Conservation (phyloP, 2,113 vertebrate species). For the Equus quagga region DNA sequence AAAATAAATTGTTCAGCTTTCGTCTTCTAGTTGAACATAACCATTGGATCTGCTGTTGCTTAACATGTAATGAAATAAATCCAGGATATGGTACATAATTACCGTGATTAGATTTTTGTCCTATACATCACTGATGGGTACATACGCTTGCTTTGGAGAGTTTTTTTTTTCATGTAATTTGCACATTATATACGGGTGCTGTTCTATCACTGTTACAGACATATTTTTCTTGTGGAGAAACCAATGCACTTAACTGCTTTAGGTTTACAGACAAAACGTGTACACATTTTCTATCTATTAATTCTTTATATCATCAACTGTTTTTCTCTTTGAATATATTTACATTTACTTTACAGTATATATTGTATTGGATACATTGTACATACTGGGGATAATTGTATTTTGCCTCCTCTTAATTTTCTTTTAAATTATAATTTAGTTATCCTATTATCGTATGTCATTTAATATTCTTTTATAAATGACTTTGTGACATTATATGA, state of each 20-base stretch:
- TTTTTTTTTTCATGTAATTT: background rate
- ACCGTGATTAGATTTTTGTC: slow-evolving; percentile 10
- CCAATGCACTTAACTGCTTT: background rate
- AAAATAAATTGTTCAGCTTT: background rate
- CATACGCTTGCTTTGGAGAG: background rate
- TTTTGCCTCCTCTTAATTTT: background rate
- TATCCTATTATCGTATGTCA: background rate
- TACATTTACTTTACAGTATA: background rate
- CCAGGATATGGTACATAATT: background rate
- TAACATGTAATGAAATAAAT: slow-evolving; percentile 50
- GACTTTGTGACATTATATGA: background rate
- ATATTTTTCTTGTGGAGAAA: background rate
- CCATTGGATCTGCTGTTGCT: background rate
- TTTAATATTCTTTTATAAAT: background rate
- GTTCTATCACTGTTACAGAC: background rate
- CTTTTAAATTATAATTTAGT: background rate
- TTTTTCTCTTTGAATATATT: background rate
- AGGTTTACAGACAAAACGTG: background rate
- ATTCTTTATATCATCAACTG: background rate
- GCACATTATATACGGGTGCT: background rate
- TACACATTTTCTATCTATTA: background rate
- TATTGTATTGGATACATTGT: background rate
- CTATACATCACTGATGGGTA: background rate
- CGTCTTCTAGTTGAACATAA: slow-evolving; percentile 24
- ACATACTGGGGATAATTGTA: background rate